These are phyloP conservation scores for Willowsia nigromaculata DNA, from an alignment of 2,888 invertebrate genomes.

Conservation along the genomic window DNA sequence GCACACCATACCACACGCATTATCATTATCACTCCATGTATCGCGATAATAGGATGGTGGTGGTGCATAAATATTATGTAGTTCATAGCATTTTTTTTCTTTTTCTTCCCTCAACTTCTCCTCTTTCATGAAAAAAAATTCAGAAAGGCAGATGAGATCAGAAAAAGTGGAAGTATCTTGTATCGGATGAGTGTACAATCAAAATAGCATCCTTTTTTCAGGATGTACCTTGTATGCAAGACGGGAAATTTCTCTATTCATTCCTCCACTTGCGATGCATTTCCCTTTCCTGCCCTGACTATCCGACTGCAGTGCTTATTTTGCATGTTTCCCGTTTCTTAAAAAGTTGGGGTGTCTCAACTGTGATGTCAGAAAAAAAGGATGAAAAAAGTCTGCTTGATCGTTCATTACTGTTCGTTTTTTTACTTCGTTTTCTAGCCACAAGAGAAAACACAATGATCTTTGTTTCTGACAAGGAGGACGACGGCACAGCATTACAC, in stretches of 20 bases:
- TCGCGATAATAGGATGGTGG: constrained; percentile 6
- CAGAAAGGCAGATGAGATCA: constrained; percentile 21
- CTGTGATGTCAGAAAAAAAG: not conserved
- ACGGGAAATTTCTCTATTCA: not conserved
- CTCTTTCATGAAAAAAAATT: not conserved
- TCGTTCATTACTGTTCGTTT: constrained; percentile 36
- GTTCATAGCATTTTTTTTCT: constrained; percentile 31
- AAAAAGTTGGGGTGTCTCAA: constrained; percentile 43
- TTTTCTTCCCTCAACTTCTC: not conserved
- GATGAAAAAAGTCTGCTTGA: constrained; percentile 39
- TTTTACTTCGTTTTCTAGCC: no score
- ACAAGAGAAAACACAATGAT: not conserved
- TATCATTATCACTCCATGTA: constrained; percentile 53
- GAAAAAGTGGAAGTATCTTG: not conserved
- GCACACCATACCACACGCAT: constrained; percentile 29
- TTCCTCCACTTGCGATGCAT: constrained; percentile 8
- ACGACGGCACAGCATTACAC: not conserved
- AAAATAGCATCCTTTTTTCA: not conserved
- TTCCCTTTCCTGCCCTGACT: not conserved
- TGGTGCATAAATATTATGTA: constrained; percentile 46
- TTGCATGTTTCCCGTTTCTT: constrained; percentile 37
- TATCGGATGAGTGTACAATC: not conserved
- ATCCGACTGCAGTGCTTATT: constrained; percentile 1
- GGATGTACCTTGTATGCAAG: not conserved
- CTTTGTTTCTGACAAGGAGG: not conserved